Conservation (phyloP, 2,113 vertebrate species). For the Mus spicilegus region DNA sequence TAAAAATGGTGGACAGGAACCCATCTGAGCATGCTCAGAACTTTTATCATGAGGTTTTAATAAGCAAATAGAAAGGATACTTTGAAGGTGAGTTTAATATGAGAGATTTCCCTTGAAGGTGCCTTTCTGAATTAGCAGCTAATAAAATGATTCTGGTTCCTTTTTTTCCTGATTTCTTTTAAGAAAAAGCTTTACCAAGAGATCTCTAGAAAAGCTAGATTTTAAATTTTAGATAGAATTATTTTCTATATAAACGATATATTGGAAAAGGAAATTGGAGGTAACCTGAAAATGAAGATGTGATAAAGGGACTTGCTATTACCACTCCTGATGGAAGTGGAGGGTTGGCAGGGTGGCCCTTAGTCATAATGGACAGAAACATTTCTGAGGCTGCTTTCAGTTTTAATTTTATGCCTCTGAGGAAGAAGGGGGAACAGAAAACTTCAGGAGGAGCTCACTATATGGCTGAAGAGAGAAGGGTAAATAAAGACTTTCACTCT, state of each 20-base stretch:
- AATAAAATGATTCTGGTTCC: not conserved
- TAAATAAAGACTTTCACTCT: slow-evolving; percentile 1
- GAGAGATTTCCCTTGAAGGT: not conserved
- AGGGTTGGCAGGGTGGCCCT: no score
- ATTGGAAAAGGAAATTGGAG: not conserved
- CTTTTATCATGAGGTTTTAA: not conserved
- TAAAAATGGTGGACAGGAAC: not conserved
- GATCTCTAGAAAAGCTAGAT: slow-evolving; percentile 21
- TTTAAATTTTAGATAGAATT: slow-evolving; percentile 22
- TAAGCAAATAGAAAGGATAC: not conserved
- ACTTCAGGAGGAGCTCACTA: not conserved
- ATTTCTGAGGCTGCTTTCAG: not conserved
- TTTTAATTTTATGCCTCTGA: not conserved
- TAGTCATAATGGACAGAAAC: not conserved
- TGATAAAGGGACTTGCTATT: not conserved
- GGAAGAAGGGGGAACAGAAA: slow-evolving; percentile 6
- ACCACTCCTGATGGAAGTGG: not conserved
- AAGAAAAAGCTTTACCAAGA: not conserved
- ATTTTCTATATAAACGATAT: slow-evolving; percentile 22
- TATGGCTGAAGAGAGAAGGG: not conserved
- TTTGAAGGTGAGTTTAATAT: not conserved
- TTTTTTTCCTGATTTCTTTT: slow-evolving; percentile 6
- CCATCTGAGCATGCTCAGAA: not conserved
- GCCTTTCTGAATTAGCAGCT: not conserved
- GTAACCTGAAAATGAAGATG: not conserved